Evolutionary conservation across 2,888 invertebrate species (phyloP).

Genomic region (Geophilus truncorum): DNA sequence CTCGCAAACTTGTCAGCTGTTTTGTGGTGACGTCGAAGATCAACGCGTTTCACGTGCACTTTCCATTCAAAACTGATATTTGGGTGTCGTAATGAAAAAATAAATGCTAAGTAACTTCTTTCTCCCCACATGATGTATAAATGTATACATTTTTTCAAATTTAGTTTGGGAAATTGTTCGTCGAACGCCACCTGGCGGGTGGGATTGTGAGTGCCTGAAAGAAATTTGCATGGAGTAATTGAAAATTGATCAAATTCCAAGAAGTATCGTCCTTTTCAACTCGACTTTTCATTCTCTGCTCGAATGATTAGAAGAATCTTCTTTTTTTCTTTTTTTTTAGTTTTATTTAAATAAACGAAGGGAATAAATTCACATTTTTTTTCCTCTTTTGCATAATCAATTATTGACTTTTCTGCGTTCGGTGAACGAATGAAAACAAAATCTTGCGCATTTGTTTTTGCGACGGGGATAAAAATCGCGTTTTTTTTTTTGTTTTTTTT

Average conservation of each 20-base stretch:
- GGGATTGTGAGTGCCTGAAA: not conserved
- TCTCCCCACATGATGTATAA: too few relatives aligned
- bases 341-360: not conserved
- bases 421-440: not conserved
- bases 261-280: not conserved
- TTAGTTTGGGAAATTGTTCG: not conserved
- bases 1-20: not conserved
- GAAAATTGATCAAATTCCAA: constrained; percentile 15
- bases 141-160: not conserved
- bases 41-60: not conserved
- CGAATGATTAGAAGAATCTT: not conserved
- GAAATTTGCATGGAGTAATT: constrained; percentile 1
- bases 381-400: not conserved
- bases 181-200: not conserved
- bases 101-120: too few relatives aligned
- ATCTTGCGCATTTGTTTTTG: not conserved
- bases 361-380: too few relatives aligned
- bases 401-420: not conserved
- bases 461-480: not conserved
- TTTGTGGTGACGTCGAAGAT: not conserved
- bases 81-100: not conserved
- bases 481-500: not conserved
- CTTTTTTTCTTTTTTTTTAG: not conserved
- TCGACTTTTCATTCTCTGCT: constrained; percentile 7
- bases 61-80: not conserved